Percentiles rank a stretch among this genome's conserved stretches.
These are phyloP conservation scores for Pheosia tremula DNA, from an alignment of 2,888 invertebrate genomes.

Conservation along the genomic window DNA sequence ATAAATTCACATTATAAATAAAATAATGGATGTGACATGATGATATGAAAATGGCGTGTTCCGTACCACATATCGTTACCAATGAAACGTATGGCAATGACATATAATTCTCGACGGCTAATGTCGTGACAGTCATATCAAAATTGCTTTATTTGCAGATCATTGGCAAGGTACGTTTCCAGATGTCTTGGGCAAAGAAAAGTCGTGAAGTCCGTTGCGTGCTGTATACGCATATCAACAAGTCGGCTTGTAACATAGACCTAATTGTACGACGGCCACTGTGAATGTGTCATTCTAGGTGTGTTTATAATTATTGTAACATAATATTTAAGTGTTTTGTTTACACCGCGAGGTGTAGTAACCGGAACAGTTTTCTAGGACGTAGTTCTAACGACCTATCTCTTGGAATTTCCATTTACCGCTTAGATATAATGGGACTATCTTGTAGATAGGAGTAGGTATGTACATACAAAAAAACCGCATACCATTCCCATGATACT, in stretches of 20 bases:
- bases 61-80: too few relatives aligned
- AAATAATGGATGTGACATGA: too few relatives aligned
- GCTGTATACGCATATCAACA: neutral
- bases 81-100: too few relatives aligned
- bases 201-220: neutral
- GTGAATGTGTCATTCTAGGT: neutral
- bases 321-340: conserved; percentile 13
- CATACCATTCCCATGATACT: too few relatives aligned
- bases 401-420: neutral
- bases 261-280: neutral
- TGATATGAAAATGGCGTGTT: too few relatives aligned
- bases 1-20: too few relatives aligned
- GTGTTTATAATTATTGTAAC: conserved; percentile 2
- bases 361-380: conserved; percentile 20
- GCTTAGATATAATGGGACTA: neutral
- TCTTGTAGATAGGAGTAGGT: neutral
- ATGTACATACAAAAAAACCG: too few relatives aligned
- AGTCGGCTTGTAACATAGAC: too few relatives aligned
- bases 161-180: neutral
- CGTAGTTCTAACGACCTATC: neutral
- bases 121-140: too few relatives aligned
- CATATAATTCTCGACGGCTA: too few relatives aligned
- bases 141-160: neutral
- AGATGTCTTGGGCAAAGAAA: neutral
- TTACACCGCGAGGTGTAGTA: conserved; percentile 12